Base-by-base conservation (phyloP, 2,113 vertebrate species). In the Meleagris gallopavo region DNA sequence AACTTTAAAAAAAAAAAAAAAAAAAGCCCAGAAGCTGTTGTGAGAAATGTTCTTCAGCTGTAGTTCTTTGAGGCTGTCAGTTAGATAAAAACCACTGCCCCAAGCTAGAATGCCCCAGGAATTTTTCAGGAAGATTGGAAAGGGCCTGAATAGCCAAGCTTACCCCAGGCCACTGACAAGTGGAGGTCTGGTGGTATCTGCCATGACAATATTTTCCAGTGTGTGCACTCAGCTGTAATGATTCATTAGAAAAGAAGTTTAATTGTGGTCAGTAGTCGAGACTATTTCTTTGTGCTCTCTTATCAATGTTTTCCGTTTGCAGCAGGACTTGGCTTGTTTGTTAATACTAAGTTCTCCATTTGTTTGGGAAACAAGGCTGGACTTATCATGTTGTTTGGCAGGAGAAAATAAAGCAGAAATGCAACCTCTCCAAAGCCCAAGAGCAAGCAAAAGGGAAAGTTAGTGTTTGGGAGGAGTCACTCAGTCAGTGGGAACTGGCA, bases 321-420 rank as follows among this genome's bases (percentile, higher is more conserved):
- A 95, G 89, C 79, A 76, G 92, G 88, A 83, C 87, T 96, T 86
- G 73, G 91, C 95, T 96, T 83, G 82, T 88, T 94, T 96, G 95
- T 93, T 97, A 97, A 86, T 73, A 81, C 22, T 73, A 93, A 95
- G 89, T 90, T 96, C 89, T 76, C 29, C 41, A 3, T 93, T 97
- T 98, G 91, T 98, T 98, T 98, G 92, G 95, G 94, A 98, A 98
- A 98, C 95, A 97, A 96, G 81, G 67, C 85, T 86, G 84, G 74
- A 92, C 89, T 97, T 98, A 97, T 96, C 88, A 0, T 86, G 73
- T 20, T 96, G 91, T 94, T 97, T 96, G 86, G 82, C 90, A 72
- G 67, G 40, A 89, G 87, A 75, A 73, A 78, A 82, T 83, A 91
- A 95, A 95, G 93, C 92, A 24, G 9, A 69, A 79, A 79, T 86